Base-by-base conservation (phyloP, 1,140 invertebrate species). In the Penaeus chinensis region DNA sequence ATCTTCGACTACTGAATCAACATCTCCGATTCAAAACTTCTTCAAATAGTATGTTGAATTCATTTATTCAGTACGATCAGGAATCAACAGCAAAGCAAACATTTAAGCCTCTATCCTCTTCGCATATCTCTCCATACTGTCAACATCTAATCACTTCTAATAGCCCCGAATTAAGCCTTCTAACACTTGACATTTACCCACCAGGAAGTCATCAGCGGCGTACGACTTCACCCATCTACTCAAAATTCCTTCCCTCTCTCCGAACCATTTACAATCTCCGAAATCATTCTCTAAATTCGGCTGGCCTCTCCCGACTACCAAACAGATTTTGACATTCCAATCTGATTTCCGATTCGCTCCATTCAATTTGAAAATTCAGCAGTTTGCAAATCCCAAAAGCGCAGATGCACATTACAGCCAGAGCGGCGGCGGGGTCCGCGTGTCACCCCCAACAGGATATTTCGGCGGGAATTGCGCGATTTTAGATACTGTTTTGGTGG, bases 291-390 rank as follows among this genome's bases (percentile, higher is more conserved):
- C 85, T 61, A 87, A 87, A 87, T 87, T 82, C 85, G 66, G 69
- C 47, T 65, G 79, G 65, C 69, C 85, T 74, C 80, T 82, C n/a
- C 65, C 85, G 79, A 82, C 79, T 82, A 82, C 79, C 85, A 82
- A 87, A 87, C 79, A 82, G 80, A 82, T 82, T 82, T 87, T 86
- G 85, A 87, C 85, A 87, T 87, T 87, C 80, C 85, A 87, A 87
- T 87, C 85, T 87, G 85, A 87, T 87, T 87, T 87, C 85, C 85
- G 85, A 87, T 87, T 87, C 85, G 85, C 85, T 87, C 85, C 80
- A 87, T 87, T 87, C 85, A 69, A 87, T 87, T 87, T 87, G 85
- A 87, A 87, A 87, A 87, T 87, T 82, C 85, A 87, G 85, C 85
- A 87, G 85, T 87, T 87, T 87, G 85, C 85, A 87, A 87, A 87